Conservation (phyloP, 1,140 invertebrate species). For the Cyclargus thomasi region DNA sequence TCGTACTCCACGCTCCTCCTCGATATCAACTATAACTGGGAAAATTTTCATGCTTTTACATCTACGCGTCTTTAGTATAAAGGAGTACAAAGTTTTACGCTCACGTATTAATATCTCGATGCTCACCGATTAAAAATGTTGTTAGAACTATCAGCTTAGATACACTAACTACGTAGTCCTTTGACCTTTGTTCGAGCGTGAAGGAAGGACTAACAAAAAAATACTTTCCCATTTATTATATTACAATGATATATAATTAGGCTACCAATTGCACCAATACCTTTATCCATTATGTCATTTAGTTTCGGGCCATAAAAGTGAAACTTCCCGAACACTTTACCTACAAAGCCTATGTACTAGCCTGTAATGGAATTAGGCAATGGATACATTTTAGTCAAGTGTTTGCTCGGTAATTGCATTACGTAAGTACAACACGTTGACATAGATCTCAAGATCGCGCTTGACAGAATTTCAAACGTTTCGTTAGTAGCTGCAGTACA, state of each 20-base stretch:
- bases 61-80: too few relatives aligned
- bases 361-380: constrained; percentile 6
- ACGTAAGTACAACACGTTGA: constrained; percentile 5
- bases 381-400: constrained; percentile 14
- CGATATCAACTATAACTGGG: too few relatives aligned
- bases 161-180: too few relatives aligned
- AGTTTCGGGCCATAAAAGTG: background rate
- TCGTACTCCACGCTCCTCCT: too few relatives aligned
- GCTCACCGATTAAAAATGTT: too few relatives aligned
- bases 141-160: too few relatives aligned
- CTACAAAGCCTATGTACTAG: background rate
- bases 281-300: background rate
- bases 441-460: constrained; percentile 11
- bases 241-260: background rate
- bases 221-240: too few relatives aligned
- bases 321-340: background rate
- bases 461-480: background rate
- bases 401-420: constrained; percentile 6
- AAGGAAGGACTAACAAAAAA: too few relatives aligned
- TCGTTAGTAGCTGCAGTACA: background rate
- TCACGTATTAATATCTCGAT: too few relatives aligned
- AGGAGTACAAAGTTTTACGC: too few relatives aligned
- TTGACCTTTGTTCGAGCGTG: too few relatives aligned
- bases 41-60: too few relatives aligned
- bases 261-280: background rate